phyloP scores from a whole-genome alignment of 2,113 vertebrate genomes.

The Gadus chalcogrammus region DNA sequence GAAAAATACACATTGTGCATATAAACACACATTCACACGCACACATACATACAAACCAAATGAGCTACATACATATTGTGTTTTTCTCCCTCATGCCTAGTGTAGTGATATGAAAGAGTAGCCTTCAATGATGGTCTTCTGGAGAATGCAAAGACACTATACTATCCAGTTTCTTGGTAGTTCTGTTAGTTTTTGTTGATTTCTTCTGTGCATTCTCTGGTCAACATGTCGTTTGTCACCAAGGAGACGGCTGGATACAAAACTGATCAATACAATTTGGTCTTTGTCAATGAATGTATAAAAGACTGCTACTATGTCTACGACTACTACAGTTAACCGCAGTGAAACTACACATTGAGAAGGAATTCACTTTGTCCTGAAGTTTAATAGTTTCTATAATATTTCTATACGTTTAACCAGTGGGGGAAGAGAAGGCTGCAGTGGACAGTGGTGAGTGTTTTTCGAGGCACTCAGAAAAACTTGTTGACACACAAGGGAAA shows the following conservation, averaged over 20 bases:
- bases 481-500: too few species aligned
- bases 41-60: slow-evolving; percentile 27
- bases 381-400: too few species aligned
- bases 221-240: slow-evolving; percentile 64
- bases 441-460: too few species aligned
- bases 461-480: too few species aligned
- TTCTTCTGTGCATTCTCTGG: slow-evolving; percentile 62
- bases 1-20: slow-evolving; percentile 26
- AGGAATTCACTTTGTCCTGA: too few species aligned
- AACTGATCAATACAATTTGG: not conserved
- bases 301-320: too few species aligned
- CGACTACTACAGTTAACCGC: too few species aligned
- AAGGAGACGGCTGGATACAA: slow-evolving; percentile 34
- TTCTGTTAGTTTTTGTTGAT: slow-evolving; percentile 17
- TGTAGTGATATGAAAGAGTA: slow-evolving; percentile 56
- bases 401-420: too few species aligned
- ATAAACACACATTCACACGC: slow-evolving; percentile 25
- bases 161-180: slow-evolving; percentile 54
- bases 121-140: slow-evolving; percentile 66
- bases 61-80: slow-evolving; percentile 65
- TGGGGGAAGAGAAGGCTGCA: too few species aligned
- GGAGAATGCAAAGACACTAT: slow-evolving; percentile 69
- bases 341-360: too few species aligned
- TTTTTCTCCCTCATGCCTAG: slow-evolving; percentile 51
- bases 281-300: not conserved